Evolutionary conservation across 2,113 vertebrate species (phyloP), one percentile per base, ranked within the genome.

Genomic region (Bos indicus): DNA sequence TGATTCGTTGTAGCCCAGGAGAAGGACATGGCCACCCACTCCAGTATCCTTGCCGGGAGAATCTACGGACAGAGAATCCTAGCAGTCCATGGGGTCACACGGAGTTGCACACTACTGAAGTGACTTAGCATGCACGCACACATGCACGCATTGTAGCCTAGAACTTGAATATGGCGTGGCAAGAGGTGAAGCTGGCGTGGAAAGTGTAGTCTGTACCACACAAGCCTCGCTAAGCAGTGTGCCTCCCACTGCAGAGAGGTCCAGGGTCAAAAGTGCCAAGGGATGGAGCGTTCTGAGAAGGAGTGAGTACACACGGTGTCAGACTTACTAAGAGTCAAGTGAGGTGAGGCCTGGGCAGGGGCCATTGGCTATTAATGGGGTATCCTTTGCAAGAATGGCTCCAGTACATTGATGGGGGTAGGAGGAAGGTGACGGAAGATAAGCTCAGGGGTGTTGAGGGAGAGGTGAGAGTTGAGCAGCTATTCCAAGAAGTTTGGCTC

Each of bases 71-170:
- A 43, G 71, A 25, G 71, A 43, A 74, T 13, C 36, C 71, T 12
- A 14, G 36, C 21, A 74, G 71, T 74, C 36, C 36, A 6, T 13
- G n/a, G 11, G 11, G 64, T 12, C 64, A 71, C 19, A 36, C 19
- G 36, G 64, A 71, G n/a, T 12, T 71, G n/a, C 67, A 36, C 19
- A 71, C 19, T 71, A 23, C 67, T 36, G n/a, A 71, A 71, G n/a
- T 71, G n/a, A n/a, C n/a, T 71, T 71, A 71, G 67, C 67, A 71
- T 0, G 4, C 64, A 36, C 0, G n/a, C n/a, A 36, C n/a, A 36
- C n/a, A 36, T 0, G 0, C 64, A 36, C 1, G 4, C 40, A 14
- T n/a, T 23, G 9, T 36, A 64, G 67, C 56, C 25, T 17, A 77
- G 46, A 78, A 54, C 23, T 78, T 48, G 64, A 87, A 48, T 36